A percentile compares a stretch with the other conserved stretches of the same genome.
These are phyloP conservation scores for Hyposmocoma kahamanoa DNA, from an alignment of 1,140 invertebrate species.

Conservation along the genomic window DNA sequence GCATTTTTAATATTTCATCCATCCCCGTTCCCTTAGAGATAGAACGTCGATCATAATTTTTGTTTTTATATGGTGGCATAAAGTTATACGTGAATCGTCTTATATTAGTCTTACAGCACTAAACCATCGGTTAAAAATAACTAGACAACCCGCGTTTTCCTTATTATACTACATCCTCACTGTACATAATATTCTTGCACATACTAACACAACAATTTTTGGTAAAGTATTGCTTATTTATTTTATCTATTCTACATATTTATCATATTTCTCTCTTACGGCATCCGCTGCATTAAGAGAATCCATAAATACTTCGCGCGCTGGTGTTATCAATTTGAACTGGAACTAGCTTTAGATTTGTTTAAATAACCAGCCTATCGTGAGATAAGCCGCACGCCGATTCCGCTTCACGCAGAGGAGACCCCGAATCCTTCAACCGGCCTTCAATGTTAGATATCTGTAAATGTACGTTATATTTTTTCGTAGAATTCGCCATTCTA, in stretches of 20 bases:
- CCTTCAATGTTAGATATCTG: too few species aligned
- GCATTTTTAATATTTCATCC: conserved; percentile 67
- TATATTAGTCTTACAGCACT: conserved; percentile 45
- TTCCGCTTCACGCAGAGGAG: too few species aligned
- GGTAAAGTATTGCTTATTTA: background rate
- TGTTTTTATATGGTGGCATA: conserved; percentile 54
- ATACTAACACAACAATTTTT: background rate
- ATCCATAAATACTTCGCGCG: too few species aligned
- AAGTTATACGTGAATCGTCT: conserved; percentile 13
- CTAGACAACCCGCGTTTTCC: too few species aligned
- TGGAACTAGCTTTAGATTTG: too few species aligned
- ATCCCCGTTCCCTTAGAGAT: conserved; percentile 35
- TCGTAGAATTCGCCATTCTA: too few species aligned
- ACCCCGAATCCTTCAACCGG: too few species aligned
- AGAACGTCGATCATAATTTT: conserved; percentile 63
- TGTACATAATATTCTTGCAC: background rate
- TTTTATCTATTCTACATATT: background rate
- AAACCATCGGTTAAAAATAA: conserved; percentile 19
- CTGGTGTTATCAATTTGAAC: too few species aligned
- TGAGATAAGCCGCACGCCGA: too few species aligned
- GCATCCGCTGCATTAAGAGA: too few species aligned
- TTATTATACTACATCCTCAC: conserved; percentile 13
- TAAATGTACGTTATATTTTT: too few species aligned
- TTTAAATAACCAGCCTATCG: too few species aligned
- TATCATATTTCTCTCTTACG: conserved; percentile 30